Conservation (phyloP, 1,140 invertebrate species). For the Dolichoris vasculosae region DNA sequence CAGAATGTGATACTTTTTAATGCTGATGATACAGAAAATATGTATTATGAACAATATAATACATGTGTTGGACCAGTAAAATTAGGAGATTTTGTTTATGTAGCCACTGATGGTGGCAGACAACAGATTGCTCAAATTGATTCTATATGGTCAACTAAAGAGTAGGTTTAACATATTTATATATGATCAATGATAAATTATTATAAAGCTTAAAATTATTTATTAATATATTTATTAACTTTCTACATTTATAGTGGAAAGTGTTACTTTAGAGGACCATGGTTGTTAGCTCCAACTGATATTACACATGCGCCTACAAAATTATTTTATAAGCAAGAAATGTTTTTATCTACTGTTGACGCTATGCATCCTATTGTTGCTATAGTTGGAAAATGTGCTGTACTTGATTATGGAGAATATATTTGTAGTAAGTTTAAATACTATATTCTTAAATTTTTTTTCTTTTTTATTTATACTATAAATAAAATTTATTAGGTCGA, state of each 20-base stretch:
- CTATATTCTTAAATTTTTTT: slow-evolving; percentile 4
- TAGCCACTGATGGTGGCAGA: slow-evolving; percentile 88
- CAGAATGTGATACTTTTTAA: slow-evolving; percentile 84
- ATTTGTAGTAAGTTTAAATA: slow-evolving; percentile 82
- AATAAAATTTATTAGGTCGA: slow-evolving; percentile 79
- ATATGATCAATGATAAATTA: slow-evolving; percentile 10
- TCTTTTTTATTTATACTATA: not conserved
- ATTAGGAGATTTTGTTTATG: slow-evolving; percentile 95
- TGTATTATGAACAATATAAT: slow-evolving; percentile 95
- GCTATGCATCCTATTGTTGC: slow-evolving; percentile 92
- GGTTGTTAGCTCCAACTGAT: slow-evolving; percentile 92
- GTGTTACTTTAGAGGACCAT: slow-evolving; percentile 94
- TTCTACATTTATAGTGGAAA: slow-evolving; percentile 79
- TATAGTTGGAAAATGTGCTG: slow-evolving; percentile 92
- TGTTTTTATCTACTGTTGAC: slow-evolving; percentile 93
- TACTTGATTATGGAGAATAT: slow-evolving; percentile 94
- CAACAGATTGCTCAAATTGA: slow-evolving; percentile 95
- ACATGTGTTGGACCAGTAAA: slow-evolving; percentile 88
- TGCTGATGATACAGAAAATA: slow-evolving; percentile 82
- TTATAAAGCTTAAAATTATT: slow-evolving; percentile 14
- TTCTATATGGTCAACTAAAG: slow-evolving; percentile 92
- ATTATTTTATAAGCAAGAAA: slow-evolving; percentile 96
- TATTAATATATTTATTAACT: slow-evolving; percentile 17
- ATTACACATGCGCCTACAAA: slow-evolving; percentile 83
- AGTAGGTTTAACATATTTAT: slow-evolving; percentile 76